These are phyloP conservation scores for Scopus umbretta DNA, from an alignment of 2,113 vertebrate genomes.

Conservation along the genomic window DNA sequence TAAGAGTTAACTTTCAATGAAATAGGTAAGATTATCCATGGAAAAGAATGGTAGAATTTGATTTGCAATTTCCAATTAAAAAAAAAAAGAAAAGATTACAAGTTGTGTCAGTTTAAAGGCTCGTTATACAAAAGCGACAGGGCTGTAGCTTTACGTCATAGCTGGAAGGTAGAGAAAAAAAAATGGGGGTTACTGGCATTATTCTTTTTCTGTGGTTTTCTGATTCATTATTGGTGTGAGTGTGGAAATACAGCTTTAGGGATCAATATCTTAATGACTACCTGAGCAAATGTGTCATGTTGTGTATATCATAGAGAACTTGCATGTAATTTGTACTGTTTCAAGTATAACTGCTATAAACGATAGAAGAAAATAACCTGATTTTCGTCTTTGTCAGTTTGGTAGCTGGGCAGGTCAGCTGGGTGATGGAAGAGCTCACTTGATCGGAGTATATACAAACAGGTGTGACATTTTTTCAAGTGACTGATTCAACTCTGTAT, in stretches of 20 bases:
- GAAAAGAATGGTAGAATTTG: background rate
- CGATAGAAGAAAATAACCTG: background rate
- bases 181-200: background rate
- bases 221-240: background rate
- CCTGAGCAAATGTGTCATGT: background rate
- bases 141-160: background rate
- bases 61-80: background rate
- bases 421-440: slow-evolving; percentile 81
- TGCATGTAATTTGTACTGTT: background rate
- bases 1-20: background rate
- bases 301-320: background rate
- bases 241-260: background rate
- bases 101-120: background rate
- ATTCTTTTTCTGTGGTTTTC: background rate
- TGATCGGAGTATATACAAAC: slow-evolving; percentile 77
- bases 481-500: background rate
- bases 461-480: slow-evolving; percentile 61
- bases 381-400: slow-evolving; percentile 69
- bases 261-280: background rate
- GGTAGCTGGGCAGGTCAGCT: slow-evolving; percentile 83
- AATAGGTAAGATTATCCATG: background rate
- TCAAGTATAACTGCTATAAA: background rate
- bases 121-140: background rate
- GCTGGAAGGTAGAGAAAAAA: background rate
- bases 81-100: background rate